Conservation (phyloP, 2,797 vertebrate genomes). For the Myoxocephalus aenaeus region DNA sequence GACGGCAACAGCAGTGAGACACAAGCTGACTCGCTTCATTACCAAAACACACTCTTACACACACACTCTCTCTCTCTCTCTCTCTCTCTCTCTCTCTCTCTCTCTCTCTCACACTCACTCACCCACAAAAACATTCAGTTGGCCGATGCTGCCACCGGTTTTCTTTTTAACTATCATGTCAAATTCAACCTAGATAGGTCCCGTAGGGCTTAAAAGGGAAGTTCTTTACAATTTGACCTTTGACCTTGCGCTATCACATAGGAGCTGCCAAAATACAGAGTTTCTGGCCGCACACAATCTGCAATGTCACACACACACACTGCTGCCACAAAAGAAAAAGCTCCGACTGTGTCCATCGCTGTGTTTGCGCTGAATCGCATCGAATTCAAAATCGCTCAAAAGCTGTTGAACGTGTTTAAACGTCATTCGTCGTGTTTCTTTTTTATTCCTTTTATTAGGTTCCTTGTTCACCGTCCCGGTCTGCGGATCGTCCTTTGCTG, state of each 20-base stretch:
- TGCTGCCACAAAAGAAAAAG: too few species aligned
- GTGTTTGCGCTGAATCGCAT: constrained; percentile 7
- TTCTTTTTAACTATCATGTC: constrained; percentile 9
- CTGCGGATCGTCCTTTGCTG: background rate
- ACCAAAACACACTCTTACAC: background rate
- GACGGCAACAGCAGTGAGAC: background rate
- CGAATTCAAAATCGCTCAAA: constrained; percentile 3
- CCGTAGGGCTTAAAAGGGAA: too few species aligned
- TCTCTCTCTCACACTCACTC: too few species aligned
- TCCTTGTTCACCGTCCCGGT: background rate
- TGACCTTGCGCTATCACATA: background rate
- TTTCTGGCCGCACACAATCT: constrained; percentile 13
- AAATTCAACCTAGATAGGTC: too few species aligned
- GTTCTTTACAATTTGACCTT: background rate
- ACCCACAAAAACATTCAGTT: background rate
- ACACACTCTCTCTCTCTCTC: too few species aligned
- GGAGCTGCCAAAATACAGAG: constrained; percentile 1
- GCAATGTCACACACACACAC: constrained; percentile 8
- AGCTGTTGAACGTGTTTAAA: too few species aligned
- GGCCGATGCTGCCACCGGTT: background rate
- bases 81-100: too few species aligned
- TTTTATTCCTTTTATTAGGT: background rate
- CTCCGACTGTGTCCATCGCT: background rate
- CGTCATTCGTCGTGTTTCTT: too few species aligned
- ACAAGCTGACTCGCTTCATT: background rate